A percentile compares a stretch with the other conserved stretches of the same genome.
phyloP scores from a whole-genome alignment of 2,113 vertebrate genomes.

The Hystrix brachyura region DNA sequence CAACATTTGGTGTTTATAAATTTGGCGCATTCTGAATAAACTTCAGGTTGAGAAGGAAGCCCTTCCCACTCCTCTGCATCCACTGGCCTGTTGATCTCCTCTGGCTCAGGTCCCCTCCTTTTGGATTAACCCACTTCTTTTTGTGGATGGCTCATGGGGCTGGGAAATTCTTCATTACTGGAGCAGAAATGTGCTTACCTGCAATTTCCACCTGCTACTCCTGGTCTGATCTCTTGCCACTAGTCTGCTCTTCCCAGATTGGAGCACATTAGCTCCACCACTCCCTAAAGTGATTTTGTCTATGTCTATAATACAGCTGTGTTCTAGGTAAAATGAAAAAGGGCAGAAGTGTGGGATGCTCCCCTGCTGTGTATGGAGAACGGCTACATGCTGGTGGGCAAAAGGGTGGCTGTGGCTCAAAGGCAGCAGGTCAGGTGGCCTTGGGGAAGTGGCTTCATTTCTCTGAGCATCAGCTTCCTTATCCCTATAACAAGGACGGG shows the following conservation, averaged over 20 bases:
- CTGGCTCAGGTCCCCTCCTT: background rate
- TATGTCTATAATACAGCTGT: background rate
- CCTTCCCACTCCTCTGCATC: background rate
- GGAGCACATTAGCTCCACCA: background rate
- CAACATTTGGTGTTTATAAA: background rate
- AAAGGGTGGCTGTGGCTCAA: background rate
- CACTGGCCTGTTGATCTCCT: background rate
- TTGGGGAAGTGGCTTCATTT: background rate
- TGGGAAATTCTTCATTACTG: background rate
- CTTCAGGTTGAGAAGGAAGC: background rate
- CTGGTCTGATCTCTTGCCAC: background rate
- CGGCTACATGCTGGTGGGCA: background rate
- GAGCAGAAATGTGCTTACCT: background rate
- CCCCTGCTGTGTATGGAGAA: accelerated
- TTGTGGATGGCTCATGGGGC: background rate
- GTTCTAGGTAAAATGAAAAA: background rate
- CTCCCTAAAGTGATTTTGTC: background rate
- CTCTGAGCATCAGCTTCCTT: background rate
- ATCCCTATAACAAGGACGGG: background rate
- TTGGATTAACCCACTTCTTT: background rate
- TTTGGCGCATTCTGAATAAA: background rate
- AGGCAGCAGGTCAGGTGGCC: background rate
- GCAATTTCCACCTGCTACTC: background rate
- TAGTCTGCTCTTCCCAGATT: background rate
- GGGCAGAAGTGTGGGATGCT: background rate